Base-by-base conservation (phyloP, 2,888 invertebrate species). In the Odontothrips loti region DNA sequence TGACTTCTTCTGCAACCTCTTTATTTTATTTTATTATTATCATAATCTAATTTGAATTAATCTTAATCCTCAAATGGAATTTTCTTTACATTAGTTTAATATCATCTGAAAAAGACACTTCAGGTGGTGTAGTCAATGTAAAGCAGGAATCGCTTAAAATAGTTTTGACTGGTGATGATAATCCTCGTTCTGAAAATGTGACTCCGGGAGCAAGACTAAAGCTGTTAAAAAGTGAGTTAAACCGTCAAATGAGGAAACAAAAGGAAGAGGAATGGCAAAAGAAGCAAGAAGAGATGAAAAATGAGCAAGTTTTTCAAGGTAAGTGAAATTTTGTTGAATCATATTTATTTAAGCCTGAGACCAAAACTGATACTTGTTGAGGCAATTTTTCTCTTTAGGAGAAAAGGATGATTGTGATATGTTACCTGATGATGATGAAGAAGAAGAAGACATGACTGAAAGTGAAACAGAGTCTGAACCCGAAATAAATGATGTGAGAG, bases 181-280 rank as follows among this genome's bases (percentile, higher is more conserved):
- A 85, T 6, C 84, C 86, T 82, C 83, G 68, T 12, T 75, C 85
- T 4, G 85, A 85, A 80, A 86, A 89, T 23, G 88, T 88, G 51
- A 90, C 92, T 86, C 93, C 95, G 78, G 95, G 96, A 0, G 91
- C 91, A 3, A 93, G 92, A 84, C 90, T 93, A 83, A 86, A 90
- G n/a, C 91, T 91, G 84, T 88, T 96, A 80, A 93, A 92, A 85
- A 90, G 92, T 82, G 91, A 93, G 83, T 88, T 96, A 2, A 91
- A 93, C 85, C 89, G 90, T 20, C 89, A 93, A 87, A 96, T 96
- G 85, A 91, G 91, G 3, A 90, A 91, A 83, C 92, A 92, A 85
- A 89, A 95, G 80, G 90, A 92, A 68, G 89, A 93, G 82, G 92
- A 94, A 84, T 91, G 95, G 91, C 89, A 91, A 81, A 91, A 92